Conservation (phyloP, 2,888 invertebrate species). For the Brachyptera putata region DNA sequence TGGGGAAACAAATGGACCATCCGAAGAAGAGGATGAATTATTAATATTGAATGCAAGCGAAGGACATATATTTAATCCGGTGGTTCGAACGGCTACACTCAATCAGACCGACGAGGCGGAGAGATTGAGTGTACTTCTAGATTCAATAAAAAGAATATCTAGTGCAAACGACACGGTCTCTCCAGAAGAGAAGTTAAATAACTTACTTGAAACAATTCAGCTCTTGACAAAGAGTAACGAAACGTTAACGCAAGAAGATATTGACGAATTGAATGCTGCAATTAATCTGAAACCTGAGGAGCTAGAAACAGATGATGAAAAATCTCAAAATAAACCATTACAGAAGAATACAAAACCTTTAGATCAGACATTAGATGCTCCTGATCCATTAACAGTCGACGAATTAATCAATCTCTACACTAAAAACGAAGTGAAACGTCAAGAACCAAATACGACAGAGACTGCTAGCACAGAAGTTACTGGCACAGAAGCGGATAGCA, state of each 20-base stretch:
- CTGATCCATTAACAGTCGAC: conserved; percentile 45
- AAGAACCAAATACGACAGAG: conserved; percentile 40
- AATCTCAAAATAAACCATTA: conserved; percentile 35
- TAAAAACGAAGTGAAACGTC: conserved; percentile 52
- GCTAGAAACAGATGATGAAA: background rate
- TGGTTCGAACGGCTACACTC: conserved; percentile 37
- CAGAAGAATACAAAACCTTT: conserved; percentile 36
- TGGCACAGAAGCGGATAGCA: conserved; percentile 1
- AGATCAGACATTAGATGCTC: conserved; percentile 40
- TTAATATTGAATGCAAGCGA: background rate
- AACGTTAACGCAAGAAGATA: conserved; percentile 45
- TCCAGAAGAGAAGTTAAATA: conserved; percentile 41
- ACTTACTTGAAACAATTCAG: conserved; percentile 46
- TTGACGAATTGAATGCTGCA: conserved; percentile 40
- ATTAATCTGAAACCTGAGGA: conserved; percentile 12
- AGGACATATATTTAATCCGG: conserved; percentile 45
- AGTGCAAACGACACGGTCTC: conserved; percentile 38
- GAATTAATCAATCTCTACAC: conserved; percentile 41
- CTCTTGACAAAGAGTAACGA: conserved; percentile 45
- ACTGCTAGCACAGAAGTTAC: conserved; percentile 22
- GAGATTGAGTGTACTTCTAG: conserved; percentile 44
- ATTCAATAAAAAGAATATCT: conserved; percentile 47
- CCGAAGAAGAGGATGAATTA: background rate
- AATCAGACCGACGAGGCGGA: conserved; percentile 47
- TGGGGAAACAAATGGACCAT: background rate